A percentile compares a stretch with the other conserved stretches of the same genome.
These are phyloP conservation scores for Ciconia stormi DNA, from an alignment of 2,113 vertebrate genomes.

Conservation along the genomic window DNA sequence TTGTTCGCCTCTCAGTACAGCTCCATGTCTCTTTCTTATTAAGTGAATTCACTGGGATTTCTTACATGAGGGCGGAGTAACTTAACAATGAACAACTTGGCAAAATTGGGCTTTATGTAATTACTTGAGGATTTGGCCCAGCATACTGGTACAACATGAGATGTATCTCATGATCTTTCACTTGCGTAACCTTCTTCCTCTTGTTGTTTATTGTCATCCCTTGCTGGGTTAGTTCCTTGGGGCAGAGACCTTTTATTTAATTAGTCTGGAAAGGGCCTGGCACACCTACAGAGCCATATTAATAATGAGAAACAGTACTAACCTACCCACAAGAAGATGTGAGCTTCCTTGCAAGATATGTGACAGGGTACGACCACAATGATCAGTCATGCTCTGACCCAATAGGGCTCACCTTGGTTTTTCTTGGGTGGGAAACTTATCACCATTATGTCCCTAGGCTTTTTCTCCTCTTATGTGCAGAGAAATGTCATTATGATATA, in stretches of 20 bases:
- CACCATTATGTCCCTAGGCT: neutral
- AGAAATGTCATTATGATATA: conserved; percentile 10
- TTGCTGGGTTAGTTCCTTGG: conserved; percentile 60
- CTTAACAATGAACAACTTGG: conserved; percentile 52
- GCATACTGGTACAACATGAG: conserved; percentile 53
- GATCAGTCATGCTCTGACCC: neutral
- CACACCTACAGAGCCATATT: conserved; percentile 59
- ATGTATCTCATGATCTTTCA: conserved; percentile 62
- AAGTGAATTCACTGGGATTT: conserved; percentile 29
- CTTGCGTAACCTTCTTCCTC: conserved; percentile 59
- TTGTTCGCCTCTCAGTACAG: neutral
- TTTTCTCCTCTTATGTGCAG: neutral
- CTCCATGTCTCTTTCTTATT: neutral
- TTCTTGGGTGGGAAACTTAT: neutral
- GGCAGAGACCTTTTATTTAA: conserved; percentile 66
- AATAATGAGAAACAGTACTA: conserved; percentile 61
- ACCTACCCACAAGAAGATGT: conserved; percentile 47
- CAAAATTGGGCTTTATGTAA: conserved; percentile 61
- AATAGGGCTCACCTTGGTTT: neutral
- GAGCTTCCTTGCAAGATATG: conserved; percentile 38
- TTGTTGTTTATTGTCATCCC: conserved; percentile 61
- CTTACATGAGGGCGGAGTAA: conserved; percentile 34
- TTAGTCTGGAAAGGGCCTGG: conserved; percentile 63
- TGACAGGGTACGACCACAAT: neutral
- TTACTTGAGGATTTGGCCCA: conserved; percentile 66